phyloP scores from a whole-genome alignment of 2,888 invertebrate species.

The Sarcophaga subvicina region DNA sequence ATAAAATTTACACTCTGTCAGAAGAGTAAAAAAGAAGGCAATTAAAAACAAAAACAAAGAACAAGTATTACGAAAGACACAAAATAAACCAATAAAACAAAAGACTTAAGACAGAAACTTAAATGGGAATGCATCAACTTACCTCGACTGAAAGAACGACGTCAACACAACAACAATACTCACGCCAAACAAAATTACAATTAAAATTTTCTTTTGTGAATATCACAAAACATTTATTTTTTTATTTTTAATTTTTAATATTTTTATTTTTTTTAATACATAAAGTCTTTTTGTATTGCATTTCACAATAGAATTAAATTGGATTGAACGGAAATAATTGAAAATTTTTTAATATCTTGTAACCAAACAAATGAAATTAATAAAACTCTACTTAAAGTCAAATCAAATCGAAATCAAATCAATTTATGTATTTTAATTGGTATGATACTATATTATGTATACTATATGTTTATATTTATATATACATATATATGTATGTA shows the following conservation, averaged over 20 bases:
- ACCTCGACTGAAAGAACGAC: too few species aligned
- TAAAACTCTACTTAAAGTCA: background rate
- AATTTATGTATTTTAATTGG: too few species aligned
- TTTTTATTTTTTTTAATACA: conserved; percentile 3
- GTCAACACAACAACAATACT: too few species aligned
- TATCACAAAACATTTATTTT: conserved; percentile 71
- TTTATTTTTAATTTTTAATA: too few species aligned
- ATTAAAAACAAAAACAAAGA: background rate
- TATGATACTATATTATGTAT: too few species aligned
- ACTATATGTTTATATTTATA: too few species aligned
- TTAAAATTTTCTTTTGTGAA: conserved; percentile 66
- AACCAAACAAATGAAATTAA: background rate
- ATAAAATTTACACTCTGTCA: conserved; percentile 14
- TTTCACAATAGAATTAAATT: background rate
- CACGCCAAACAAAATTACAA: background rate
- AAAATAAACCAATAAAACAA: conserved; percentile 35
- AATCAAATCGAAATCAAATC: too few species aligned
- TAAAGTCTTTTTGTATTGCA: conserved; percentile 63
- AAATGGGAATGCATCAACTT: too few species aligned
- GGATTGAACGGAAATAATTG: too few species aligned
- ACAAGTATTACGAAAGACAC: conserved; percentile 21
- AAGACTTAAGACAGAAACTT: conserved; percentile 37
- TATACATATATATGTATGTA: background rate
- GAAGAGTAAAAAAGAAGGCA: conserved; percentile 1
- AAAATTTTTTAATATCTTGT: too few species aligned